Percentiles rank a stretch among this genome's conserved stretches.
Conservation (phyloP, 2,888 invertebrate species). For the Hyposoter didymator region DNA sequence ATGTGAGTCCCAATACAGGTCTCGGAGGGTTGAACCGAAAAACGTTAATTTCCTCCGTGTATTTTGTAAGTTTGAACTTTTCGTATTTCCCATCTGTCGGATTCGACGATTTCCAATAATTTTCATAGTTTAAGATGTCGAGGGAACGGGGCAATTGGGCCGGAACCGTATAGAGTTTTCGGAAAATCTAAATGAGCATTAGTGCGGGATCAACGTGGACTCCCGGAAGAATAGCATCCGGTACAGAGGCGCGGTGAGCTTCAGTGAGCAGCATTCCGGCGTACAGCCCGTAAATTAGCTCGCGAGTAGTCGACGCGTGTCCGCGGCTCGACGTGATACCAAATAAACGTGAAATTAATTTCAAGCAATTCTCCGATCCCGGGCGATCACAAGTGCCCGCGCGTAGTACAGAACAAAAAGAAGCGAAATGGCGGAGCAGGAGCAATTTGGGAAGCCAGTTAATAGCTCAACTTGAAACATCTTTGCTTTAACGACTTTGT, state of each 20-base stretch:
- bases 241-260: constrained; percentile 10
- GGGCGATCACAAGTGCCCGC: neutral
- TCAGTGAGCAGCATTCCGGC: constrained; percentile 4
- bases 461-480: constrained; percentile 47
- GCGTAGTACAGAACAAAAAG: neutral
- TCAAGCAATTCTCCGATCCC: neutral
- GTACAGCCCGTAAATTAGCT: neutral
- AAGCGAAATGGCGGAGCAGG: neutral
- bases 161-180: neutral
- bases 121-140: neutral
- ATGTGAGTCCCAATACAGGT: too few relatives aligned
- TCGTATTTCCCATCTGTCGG: neutral
- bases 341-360: constrained; percentile 14
- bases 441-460: constrained; percentile 47
- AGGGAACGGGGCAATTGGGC: neutral
- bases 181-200: constrained; percentile 6
- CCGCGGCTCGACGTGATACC: neutral
- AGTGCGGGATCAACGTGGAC: neutral
- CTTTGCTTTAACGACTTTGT: constrained; percentile 36
- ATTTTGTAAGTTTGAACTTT: too few relatives aligned
- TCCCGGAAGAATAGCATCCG: constrained; percentile 46
- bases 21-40: too few relatives aligned
- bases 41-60: too few relatives aligned
- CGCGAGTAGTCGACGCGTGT: neutral
- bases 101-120: neutral